phyloP scores from a whole-genome alignment of 2,888 invertebrate genomes.

The Stramonita haemastoma region DNA sequence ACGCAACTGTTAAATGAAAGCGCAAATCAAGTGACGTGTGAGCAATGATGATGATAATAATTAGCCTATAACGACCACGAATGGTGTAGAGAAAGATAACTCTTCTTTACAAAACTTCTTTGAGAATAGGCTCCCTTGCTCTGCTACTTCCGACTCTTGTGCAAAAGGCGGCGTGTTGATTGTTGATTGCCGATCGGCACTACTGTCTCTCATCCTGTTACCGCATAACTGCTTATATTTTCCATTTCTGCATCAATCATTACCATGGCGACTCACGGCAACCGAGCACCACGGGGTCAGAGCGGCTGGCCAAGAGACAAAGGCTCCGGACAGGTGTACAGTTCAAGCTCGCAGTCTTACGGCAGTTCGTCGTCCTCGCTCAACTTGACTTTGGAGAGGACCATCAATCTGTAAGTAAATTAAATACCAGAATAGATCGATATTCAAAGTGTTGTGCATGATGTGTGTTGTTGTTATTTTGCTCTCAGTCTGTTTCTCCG shows the following conservation, averaged over 20 bases:
- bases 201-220: no score
- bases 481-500: background rate
- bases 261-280: background rate
- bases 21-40: no score
- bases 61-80: no score
- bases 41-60: no score
- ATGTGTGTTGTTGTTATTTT: background rate
- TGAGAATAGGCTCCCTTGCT: background rate
- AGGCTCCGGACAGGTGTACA: background rate
- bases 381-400: background rate
- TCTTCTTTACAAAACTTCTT: no score
- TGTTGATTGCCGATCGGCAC: no score
- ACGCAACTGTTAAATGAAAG: no score
- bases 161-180: background rate
- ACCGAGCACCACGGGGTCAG: slow-evolving; percentile 4
- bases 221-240: no score
- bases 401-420: slow-evolving; percentile 9
- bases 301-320: slow-evolving; percentile 23
- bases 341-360: background rate
- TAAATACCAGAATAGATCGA: background rate
- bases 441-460: background rate
- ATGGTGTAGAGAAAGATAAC: no score
- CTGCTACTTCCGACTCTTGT: background rate
- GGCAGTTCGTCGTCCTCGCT: background rate
- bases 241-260: background rate